phyloP scores from a whole-genome alignment of 2,113 vertebrate genomes.

The Chaetodon trifascialis region DNA sequence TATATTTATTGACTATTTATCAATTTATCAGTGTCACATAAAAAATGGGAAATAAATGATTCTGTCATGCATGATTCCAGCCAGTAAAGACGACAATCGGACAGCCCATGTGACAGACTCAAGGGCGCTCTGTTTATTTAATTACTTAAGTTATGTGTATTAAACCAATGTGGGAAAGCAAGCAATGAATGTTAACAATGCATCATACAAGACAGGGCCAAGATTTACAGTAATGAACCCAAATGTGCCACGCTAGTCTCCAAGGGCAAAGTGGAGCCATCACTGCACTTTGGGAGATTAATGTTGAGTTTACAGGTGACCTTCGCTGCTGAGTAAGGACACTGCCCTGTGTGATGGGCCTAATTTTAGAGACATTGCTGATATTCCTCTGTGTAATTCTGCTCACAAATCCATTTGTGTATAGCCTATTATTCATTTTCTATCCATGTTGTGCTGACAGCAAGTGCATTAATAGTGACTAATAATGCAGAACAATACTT shows the following conservation, averaged over 20 bases:
- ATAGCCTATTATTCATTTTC: slow-evolving; percentile 12
- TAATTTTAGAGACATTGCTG: slow-evolving; percentile 47
- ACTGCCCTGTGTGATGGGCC: slow-evolving; percentile 37
- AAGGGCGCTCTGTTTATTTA: slow-evolving; percentile 11
- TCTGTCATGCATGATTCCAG: not conserved
- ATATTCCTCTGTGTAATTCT: slow-evolving; percentile 25
- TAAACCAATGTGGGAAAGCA: slow-evolving; percentile 34
- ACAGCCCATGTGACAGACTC: not conserved
- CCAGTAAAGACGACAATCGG: not conserved
- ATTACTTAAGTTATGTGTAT: slow-evolving; percentile 23
- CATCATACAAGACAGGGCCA: slow-evolving; percentile 34
- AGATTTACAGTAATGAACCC: slow-evolving; percentile 67
- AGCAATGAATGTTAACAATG: slow-evolving; percentile 47
- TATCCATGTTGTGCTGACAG: slow-evolving; percentile 23
- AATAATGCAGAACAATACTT: slow-evolving; percentile 35
- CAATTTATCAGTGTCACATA: not conserved
- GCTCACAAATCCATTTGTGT: slow-evolving; percentile 31
- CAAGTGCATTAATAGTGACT: not conserved
- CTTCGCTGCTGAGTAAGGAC: slow-evolving; percentile 62
- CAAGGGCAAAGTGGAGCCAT: slow-evolving; percentile 60
- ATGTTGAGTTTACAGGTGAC: slow-evolving; percentile 67
- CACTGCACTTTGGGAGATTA: slow-evolving; percentile 75
- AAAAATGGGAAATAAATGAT: not conserved
- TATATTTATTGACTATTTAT: not conserved
- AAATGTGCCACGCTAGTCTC: slow-evolving; percentile 36